Base-by-base conservation (phyloP, 2,888 invertebrate species). In the Itoplectis maculator region DNA sequence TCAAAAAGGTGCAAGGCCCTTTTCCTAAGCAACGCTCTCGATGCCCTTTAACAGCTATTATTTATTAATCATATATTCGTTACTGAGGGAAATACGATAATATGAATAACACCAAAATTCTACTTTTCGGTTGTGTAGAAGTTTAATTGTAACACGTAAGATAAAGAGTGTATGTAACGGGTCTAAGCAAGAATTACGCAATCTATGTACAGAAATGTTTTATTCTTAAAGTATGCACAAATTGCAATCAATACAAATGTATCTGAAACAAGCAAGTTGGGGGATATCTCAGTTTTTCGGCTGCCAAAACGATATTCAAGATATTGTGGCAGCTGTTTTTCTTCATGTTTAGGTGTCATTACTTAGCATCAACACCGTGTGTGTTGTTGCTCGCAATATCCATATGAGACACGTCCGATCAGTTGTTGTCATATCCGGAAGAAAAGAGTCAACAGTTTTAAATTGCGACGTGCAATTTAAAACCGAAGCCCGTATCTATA, bases 221-320 rank as follows among this genome's bases (percentile, higher is more conserved):
- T 93, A 93, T 93, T 93, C 92, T 93, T 93, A 93, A 93, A 93
- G 93, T 93, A 93, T 93, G 93, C 93, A 93, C 93, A 93, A 93
- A 93, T 93, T 93, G 93, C 93, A 93, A 93, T 93, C 92, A 93
- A 93, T 93, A 93, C 93, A 93, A 93, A 93, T 93, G 93, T 93
- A 93, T 93, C 92, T 92, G 92, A 93, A 93, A 92, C 93, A 93
- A 93, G 93, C 93, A 93, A 92, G 92, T 92, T 92, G 93, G 93
- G 92, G 92, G 92, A 92, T 93, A 92, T 92, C 93, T 93, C 93
- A 92, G 92, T 93, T 91, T 92, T 92, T 90, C 89, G 88, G 91
- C 92, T 92, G 91, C 90, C 92, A 90, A 90, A 89, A 90, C 89
- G 89, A 91, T 90, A 90, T 90, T 91, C 89, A 88, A 61, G 89